Evolutionary conservation across 2,113 vertebrate genomes (phyloP), one percentile per base, ranked within the genome.

Genomic region (Psilopogon haemacephalus): DNA sequence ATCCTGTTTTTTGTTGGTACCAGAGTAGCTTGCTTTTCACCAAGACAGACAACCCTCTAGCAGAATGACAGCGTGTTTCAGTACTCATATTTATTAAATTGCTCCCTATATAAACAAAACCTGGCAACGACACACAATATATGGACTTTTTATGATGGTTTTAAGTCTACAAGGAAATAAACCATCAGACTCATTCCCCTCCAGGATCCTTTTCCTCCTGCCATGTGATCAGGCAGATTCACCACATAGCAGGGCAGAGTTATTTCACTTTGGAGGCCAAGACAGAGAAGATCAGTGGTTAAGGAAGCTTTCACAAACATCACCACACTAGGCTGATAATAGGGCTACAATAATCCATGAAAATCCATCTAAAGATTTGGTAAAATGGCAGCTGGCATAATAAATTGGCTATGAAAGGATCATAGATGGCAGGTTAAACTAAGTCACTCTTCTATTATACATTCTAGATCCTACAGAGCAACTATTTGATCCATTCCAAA

Each of bases 101-200:
- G 19, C 38, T 87, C 48, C 48, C 84, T 87, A 69, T 16, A 83
- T 58, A 94, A 96, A 89, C 52, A 92, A 81, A 77, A 73, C 42
- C 38, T 86, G 86, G 77, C 89, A 64, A 24, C 59, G 44, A 37
- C 28, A 56, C 62, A 76, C 58, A 81, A 37, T 6, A 23, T 44
- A 77, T 90, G 84, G 55, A 60, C 62, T 42, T 59, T 83, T 38
- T 19, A 79, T 26, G 55, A 67, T 38, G 80, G 60, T 69, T 70
- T 15, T 68, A 79, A 63, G 44, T 27, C 83, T 74, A 37, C 37
- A 67, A 84, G 38, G 56, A 90, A 92, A 60, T 1, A 85, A 69
- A 38, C 64, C 44, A 83, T 12, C 54, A 30, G 40, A 71, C 33
- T 52, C n/a, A 60, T 65, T 80, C 35, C 26, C 38, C 38, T 52